A percentile compares a stretch with the other conserved stretches of the same genome.
phyloP scores from a whole-genome alignment of 2,797 vertebrate species.

The Characodon lateralis region DNA sequence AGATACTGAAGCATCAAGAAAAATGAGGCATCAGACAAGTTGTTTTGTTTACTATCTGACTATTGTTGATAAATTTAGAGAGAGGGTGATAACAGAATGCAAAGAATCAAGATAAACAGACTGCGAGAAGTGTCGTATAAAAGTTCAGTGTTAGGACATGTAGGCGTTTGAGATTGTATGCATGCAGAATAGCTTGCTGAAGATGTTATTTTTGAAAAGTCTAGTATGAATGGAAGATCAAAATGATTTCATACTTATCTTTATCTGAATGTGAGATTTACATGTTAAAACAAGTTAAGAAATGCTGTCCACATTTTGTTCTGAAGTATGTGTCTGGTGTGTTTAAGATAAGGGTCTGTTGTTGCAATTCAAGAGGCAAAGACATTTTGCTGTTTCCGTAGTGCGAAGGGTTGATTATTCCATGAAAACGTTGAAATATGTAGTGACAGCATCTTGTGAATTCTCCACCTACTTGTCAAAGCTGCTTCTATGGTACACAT shows the following conservation, averaged over 20 bases:
- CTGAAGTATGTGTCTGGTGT: not conserved
- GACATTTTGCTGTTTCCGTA: not conserved
- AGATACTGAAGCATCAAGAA: no score
- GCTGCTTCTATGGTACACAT: not conserved
- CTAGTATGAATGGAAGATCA: not conserved
- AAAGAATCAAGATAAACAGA: no score
- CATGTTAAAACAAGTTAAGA: not conserved
- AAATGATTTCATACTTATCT: not conserved
- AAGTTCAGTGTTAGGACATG: no score
- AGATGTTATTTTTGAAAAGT: constrained; percentile 3
- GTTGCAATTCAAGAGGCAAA: not conserved
- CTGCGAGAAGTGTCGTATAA: no score
- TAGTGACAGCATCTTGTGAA: constrained; percentile 1
- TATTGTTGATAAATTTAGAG: no score
- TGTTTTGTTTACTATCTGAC: no score
- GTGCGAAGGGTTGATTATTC: constrained; percentile 3
- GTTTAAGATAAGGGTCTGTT: not conserved
- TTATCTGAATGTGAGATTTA: not conserved
- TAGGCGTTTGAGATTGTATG: not conserved
- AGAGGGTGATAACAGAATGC: no score
- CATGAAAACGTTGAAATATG: not conserved
- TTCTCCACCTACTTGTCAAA: not conserved
- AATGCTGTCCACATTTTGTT: not conserved
- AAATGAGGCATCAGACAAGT: no score
- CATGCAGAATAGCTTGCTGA: not conserved